These are phyloP conservation scores for Epinephelus moara DNA, from an alignment of 2,113 vertebrate genomes.

Conservation along the genomic window DNA sequence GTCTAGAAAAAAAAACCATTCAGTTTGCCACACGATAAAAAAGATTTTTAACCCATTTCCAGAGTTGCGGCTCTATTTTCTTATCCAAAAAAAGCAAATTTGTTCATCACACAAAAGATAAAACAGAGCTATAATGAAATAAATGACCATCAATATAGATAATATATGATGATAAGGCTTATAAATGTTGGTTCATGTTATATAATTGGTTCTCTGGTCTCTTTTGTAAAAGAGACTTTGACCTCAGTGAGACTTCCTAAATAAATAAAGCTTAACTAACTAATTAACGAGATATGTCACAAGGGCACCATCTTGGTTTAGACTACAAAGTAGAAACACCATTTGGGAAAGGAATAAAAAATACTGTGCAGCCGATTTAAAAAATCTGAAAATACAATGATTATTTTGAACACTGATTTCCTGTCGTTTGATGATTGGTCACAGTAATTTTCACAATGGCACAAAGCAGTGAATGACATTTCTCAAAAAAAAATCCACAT, in stretches of 20 bases:
- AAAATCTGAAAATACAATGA: neutral
- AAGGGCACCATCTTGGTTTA: neutral
- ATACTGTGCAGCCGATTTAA: too few relatives aligned
- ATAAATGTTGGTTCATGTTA: neutral
- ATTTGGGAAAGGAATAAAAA: neutral
- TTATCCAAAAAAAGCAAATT: neutral
- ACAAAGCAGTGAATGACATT: too few relatives aligned
- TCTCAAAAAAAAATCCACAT: neutral
- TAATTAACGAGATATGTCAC: neutral
- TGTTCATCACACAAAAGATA: neutral
- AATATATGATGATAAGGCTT: neutral
- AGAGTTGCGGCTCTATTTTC: neutral
- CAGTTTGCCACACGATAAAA: neutral
- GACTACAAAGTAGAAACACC: too few relatives aligned
- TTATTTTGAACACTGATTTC: conserved; percentile 27
- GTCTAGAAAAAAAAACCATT: neutral
- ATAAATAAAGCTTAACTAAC: conserved; percentile 1
- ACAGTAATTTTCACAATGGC: conserved; percentile 14
- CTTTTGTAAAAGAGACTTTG: neutral
- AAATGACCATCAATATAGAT: neutral
- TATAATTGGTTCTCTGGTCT: neutral
- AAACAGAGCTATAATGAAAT: neutral
- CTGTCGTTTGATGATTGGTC: conserved; percentile 34
- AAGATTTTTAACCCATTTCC: neutral
- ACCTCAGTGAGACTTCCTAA: neutral